Evolutionary conservation across 2,888 invertebrate genomes (phyloP).

Genomic region (Macrophya alboannulata): DNA sequence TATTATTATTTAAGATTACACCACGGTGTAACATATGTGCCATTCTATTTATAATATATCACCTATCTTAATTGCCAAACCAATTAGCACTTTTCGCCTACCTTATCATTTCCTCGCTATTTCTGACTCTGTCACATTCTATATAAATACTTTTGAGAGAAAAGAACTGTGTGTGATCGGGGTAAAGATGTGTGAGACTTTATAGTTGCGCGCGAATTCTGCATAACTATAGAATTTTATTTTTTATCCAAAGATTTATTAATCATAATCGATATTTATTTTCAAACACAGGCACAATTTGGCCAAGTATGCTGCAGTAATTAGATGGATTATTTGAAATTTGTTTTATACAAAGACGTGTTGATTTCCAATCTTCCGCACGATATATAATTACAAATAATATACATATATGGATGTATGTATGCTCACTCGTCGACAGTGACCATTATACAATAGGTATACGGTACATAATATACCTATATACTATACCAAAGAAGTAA

Average conservation of each 20-base stretch:
- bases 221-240: background rate
- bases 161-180: background rate
- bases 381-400: background rate
- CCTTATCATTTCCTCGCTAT: background rate
- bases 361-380: background rate
- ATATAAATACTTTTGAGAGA: background rate
- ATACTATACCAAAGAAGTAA: background rate
- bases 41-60: background rate
- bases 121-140: background rate
- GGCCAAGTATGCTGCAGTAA: background rate
- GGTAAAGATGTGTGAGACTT: background rate
- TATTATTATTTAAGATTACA: background rate
- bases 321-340: background rate
- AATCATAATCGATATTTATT: background rate
- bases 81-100: slow-evolving; percentile 5
- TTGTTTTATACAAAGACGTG: background rate
- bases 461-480: background rate
- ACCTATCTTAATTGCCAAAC: background rate
- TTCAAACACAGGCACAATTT: slow-evolving; percentile 30
- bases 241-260: background rate
- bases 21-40: background rate
- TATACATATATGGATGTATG: background rate
- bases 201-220: background rate
- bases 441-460: background rate
- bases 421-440: slow-evolving; percentile 5